Conservation (phyloP, 2,797 vertebrate genomes). For the Falco novaeseelandiae region DNA sequence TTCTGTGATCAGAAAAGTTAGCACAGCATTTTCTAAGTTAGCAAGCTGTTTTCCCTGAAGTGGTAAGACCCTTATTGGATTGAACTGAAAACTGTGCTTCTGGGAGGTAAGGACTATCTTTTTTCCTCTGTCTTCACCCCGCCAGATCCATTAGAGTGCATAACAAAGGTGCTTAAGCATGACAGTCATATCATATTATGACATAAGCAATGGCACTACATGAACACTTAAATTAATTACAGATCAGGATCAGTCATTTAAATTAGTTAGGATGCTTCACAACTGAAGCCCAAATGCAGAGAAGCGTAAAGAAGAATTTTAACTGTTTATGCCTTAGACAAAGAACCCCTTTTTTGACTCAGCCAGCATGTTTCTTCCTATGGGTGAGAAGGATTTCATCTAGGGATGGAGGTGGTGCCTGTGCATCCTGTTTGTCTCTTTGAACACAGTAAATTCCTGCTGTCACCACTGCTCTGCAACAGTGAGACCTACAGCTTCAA, state of each 20-base stretch:
- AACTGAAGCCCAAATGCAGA: neutral
- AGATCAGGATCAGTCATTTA: neutral
- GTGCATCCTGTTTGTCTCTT: neutral
- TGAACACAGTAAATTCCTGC: neutral
- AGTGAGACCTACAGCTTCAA: neutral
- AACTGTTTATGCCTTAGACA: neutral
- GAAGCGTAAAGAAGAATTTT: neutral
- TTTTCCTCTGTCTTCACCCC: neutral
- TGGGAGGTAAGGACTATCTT: neutral
- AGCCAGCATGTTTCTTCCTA: neutral
- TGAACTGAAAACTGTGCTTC: neutral
- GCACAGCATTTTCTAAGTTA: neutral
- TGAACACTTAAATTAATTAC: neutral
- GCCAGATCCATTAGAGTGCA: accelerated
- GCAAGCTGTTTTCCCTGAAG: neutral
- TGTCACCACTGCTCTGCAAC: neutral
- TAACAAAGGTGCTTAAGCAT: neutral
- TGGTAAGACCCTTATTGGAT: neutral
- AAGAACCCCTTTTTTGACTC: neutral
- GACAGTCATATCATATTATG: neutral
- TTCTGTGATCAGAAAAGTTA: neutral
- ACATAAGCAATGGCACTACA: neutral
- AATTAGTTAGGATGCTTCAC: neutral
- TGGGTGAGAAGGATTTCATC: neutral
- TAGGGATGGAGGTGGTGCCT: neutral